Evolutionary conservation across 2,797 vertebrate species (phyloP), one percentile per base, ranked within the genome.

Genomic region (Tolypeutes matacus): DNA sequence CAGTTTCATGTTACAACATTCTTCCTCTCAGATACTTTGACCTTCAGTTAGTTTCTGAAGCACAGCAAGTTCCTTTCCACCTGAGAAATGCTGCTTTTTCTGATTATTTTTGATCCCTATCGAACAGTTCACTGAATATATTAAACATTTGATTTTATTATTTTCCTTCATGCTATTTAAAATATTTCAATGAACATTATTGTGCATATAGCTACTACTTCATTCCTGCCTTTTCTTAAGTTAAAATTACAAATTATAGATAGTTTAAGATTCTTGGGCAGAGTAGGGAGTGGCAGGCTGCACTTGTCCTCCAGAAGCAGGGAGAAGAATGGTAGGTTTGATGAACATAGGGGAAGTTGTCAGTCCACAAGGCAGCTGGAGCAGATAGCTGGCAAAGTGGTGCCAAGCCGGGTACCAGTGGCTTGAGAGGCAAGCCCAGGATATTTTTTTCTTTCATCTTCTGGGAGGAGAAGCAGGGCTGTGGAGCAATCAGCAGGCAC

Each of bases 1-100:
- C 65, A 10, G 3, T 80, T 39, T 94, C 18, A 88, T 84, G 67
- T 92, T 65, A 88, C n/a, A 88, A 53, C 15, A 25, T 7, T 94
- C 9, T 86, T 64, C 29, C 67, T 21, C 51, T 31, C 23, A 29
- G 88, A 84, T 84, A 23, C 23, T 83, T 23, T 56, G 11, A 5
- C 20, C 10, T 80, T 81, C 3, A 12, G 69, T 95, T 36, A 31
- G 58, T 78, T 93, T 58, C 80, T 70, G 62, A 72, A 86, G 56
- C 36, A 56, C 1, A 76, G 51, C 18, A 76, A 56, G 46, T 85
- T 70, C 23, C 62, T 86, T 69, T 12, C 42, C 56, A 81, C 51
- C 18, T 70, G 60, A 89, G 49, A 83, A 27, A 12, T 83, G 15
- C 34, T 83, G 18, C 39, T 78, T 23, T 62, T 81, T 90, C 13